Evolutionary conservation across 2,797 vertebrate genomes (phyloP).

Genomic region (Phalloptychus januarius): DNA sequence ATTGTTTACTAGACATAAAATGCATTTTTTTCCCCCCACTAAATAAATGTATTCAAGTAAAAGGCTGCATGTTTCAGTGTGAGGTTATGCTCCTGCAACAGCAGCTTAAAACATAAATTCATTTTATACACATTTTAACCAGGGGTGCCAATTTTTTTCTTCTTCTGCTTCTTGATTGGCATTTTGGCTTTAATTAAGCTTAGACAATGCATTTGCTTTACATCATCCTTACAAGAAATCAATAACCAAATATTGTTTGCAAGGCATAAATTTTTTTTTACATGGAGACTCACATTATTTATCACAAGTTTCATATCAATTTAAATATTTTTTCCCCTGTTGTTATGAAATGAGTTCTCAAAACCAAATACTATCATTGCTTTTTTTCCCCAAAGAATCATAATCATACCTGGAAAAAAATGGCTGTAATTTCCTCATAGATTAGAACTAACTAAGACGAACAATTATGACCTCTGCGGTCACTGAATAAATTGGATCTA

Average conservation of each 20-base stretch:
- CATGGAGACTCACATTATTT: conserved; percentile 6
- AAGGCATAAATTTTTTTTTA: conserved; percentile 24
- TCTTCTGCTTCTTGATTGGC: background rate
- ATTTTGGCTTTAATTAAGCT: conserved; percentile 13
- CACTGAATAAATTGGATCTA: conserved; percentile 53
- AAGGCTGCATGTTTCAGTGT: background rate
- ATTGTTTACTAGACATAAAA: background rate
- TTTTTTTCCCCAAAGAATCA: conserved; percentile 21
- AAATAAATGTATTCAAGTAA: background rate
- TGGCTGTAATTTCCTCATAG: conserved; percentile 49
- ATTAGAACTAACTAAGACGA: conserved; percentile 61
- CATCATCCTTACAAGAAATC: background rate
- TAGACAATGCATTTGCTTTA: conserved; percentile 13
- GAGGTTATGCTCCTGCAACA: background rate
- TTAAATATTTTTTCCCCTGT: conserved; percentile 21
- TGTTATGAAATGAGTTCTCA: conserved; percentile 20
- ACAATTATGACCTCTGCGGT: conserved; percentile 59
- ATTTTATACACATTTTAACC: background rate
- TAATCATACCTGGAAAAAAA: conserved; percentile 45
- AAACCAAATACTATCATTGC: conserved; percentile 27
- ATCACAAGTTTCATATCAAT: background rate
- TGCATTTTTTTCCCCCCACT: background rate
- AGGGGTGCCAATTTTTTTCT: background rate
- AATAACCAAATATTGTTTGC: background rate
- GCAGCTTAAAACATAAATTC: background rate